Evolutionary conservation across 2,888 invertebrate genomes (phyloP).

Genomic region (Agelastica alni): DNA sequence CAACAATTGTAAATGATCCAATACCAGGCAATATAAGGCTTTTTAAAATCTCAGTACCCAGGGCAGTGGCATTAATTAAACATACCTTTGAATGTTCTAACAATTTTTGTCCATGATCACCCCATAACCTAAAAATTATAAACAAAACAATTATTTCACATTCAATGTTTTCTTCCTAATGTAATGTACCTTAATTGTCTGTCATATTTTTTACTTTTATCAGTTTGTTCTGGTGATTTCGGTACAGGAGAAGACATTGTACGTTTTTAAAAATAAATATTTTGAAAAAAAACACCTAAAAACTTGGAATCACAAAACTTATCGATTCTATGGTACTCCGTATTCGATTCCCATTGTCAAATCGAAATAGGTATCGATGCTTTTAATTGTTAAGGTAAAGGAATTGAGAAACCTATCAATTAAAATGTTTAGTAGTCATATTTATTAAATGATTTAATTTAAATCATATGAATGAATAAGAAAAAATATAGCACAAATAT

Average conservation of each 20-base stretch:
- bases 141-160: not conserved
- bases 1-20: constrained; percentile 90
- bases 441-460: too few relatives aligned
- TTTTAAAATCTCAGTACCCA: constrained; percentile 95
- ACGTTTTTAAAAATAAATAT: constrained; percentile 34
- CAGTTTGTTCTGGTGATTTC: constrained; percentile 68
- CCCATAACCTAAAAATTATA: constrained; percentile 93
- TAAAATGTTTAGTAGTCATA: too few relatives aligned
- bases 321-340: too few relatives aligned
- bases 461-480: too few relatives aligned
- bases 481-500: too few relatives aligned
- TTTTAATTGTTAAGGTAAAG: too few relatives aligned
- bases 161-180: not conserved
- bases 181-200: constrained; percentile 64
- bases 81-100: constrained; percentile 91
- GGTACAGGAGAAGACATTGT: constrained; percentile 68
- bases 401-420: too few relatives aligned
- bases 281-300: too few relatives aligned
- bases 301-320: too few relatives aligned
- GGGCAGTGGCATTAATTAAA: constrained; percentile 88
- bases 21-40: constrained; percentile 94
- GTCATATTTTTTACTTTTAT: constrained; percentile 75
- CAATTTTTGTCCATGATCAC: constrained; percentile 93
- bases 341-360: too few relatives aligned
- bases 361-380: too few relatives aligned